Base-by-base conservation (phyloP, 2,797 vertebrate genomes). In the Tamandua tetradactyla region DNA sequence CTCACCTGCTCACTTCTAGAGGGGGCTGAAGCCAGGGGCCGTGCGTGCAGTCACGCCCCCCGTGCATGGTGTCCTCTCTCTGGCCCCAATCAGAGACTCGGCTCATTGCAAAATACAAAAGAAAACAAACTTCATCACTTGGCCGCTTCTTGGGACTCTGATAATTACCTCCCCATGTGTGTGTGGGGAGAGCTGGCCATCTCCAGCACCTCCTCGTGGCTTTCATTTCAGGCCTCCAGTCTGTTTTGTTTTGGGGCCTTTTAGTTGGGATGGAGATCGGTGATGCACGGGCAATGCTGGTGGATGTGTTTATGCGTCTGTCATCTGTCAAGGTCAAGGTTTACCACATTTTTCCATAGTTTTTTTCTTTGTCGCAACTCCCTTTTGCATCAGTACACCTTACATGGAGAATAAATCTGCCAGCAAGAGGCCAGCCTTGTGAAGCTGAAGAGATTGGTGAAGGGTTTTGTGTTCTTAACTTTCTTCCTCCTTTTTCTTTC, bases 121-220 rank as follows among this genome's bases (percentile, higher is more conserved):
- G n/a, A 76, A 86, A 95, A 52, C 30, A 85, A 71, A 10, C 30
- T 76, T 44, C 81, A 80, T 84, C 80, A 71, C 49, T 44, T 81
- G 78, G 27, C 15, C 30, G 44, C 5, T 37, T 61, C 59, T 47
- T 66, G 76, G 79, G 82, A 69, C n/a, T 87, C 59, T 74, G 64
- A 18, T 62, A 69, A 90, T 84, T 90, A 87, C 84, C 75, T 62
- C 23, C 78, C 8, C 15, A 71, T 47, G 64, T 30, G 10, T 61
- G 37, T 27, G 5, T 83, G 68, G 44, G 59, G 27, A 25, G 22
- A 17, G 15, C 59, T 64, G 78, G 49, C 27, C 83, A 8, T 84
- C 92, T 80, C 78, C 25, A 30, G 25, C 20, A 64, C 69, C 68
- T 78, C 69, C 14, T 35, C 64, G 27, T 35, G 44, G 49, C 20